These are phyloP conservation scores for Trematomus bernacchii DNA, from an alignment of 2,797 vertebrate species.

Conservation along the genomic window DNA sequence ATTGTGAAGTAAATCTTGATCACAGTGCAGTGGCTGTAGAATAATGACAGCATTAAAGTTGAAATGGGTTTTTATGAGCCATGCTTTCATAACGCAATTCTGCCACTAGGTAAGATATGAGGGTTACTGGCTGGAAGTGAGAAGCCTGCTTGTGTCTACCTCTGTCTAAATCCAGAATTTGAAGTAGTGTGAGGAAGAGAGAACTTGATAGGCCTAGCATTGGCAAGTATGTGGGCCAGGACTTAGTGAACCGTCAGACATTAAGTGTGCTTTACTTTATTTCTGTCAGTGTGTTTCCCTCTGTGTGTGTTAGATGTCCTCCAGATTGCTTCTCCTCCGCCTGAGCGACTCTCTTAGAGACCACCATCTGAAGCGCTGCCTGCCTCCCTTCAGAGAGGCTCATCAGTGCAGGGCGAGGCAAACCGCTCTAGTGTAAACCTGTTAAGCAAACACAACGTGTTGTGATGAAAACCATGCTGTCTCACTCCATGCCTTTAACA, in stretches of 20 bases:
- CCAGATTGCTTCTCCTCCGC: constrained; percentile 29
- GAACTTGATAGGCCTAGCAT: background rate
- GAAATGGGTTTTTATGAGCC: too few relatives aligned
- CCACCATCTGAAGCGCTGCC: constrained; percentile 6
- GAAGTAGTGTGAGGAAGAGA: background rate
- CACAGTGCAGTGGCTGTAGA: too few relatives aligned
- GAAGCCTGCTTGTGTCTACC: too few relatives aligned
- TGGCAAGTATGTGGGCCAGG: too few relatives aligned
- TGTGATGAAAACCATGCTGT: constrained; percentile 65
- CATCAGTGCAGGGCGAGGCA: constrained; percentile 25
- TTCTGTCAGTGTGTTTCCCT: background rate
- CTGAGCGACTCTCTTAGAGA: constrained; percentile 29
- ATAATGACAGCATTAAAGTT: too few relatives aligned
- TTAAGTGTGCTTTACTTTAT: background rate
- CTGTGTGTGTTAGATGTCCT: constrained; percentile 24
- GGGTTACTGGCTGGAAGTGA: too few relatives aligned
- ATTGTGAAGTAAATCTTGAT: too few relatives aligned
- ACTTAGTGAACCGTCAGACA: background rate
- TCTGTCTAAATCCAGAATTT: too few relatives aligned
- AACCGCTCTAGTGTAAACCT: constrained; percentile 60
- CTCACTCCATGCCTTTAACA: constrained; percentile 38
- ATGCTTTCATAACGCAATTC: too few relatives aligned
- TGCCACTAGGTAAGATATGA: too few relatives aligned
- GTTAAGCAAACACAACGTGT: constrained; percentile 67
- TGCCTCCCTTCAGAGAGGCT: constrained; percentile 51